Evolutionary conservation across 2,888 invertebrate genomes (phyloP).

Genomic region (Oscheius onirici): DNA sequence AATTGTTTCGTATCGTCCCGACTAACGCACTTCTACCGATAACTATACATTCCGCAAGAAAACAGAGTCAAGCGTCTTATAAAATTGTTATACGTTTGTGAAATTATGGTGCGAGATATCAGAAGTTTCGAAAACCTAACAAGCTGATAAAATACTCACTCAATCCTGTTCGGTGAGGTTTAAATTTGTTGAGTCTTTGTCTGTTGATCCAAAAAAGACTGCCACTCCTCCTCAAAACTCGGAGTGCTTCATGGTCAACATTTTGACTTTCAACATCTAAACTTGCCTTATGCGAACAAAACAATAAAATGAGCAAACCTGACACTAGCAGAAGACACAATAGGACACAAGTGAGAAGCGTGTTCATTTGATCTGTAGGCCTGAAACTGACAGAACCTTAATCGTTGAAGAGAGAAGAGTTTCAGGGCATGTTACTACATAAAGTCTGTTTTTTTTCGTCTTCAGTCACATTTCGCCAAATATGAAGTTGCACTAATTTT

Average conservation of each 20-base stretch:
- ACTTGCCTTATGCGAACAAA: not conserved
- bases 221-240: constrained; percentile 24
- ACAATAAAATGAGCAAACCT: not conserved
- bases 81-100: no score
- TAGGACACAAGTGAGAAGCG: constrained; percentile 16
- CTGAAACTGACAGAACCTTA: not conserved
- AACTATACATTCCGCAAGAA: no score
- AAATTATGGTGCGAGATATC: no score
- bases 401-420: not conserved
- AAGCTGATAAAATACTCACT: constrained; percentile 8
- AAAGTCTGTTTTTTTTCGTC: no score
- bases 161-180: constrained; percentile 17
- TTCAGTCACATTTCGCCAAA: no score
- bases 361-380: constrained; percentile 5
- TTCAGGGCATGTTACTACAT: no score
- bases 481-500: no score
- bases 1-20: no score
- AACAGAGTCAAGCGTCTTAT: no score
- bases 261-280: not conserved
- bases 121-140: not conserved
- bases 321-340: constrained; percentile 4
- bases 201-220: constrained; percentile 33
- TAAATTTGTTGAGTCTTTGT: constrained; percentile 28
- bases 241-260: constrained; percentile 13
- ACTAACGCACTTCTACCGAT: no score